These are phyloP conservation scores for Corythornis leucogaster DNA, from an alignment of 2,797 vertebrate genomes.

Conservation along the genomic window DNA sequence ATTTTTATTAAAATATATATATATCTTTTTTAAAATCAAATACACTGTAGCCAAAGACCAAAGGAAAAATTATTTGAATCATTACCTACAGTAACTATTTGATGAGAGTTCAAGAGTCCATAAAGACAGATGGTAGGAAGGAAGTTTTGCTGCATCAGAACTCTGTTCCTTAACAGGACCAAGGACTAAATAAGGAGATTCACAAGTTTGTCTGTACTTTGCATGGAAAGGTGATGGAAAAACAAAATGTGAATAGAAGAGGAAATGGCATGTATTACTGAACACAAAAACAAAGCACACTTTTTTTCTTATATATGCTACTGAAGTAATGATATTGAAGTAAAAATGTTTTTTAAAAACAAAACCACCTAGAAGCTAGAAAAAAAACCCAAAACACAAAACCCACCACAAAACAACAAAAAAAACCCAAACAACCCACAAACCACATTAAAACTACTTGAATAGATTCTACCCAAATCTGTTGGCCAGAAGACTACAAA, in stretches of 20 bases:
- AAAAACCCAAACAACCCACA: not conserved
- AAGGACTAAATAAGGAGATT: not conserved
- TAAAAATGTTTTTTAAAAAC: not conserved
- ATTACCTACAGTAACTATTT: not conserved
- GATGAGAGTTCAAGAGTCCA: not conserved
- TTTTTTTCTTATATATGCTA: not conserved
- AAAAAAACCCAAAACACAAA: not conserved
- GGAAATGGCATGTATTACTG: not conserved
- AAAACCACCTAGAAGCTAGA: not conserved
- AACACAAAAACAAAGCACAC: not conserved
- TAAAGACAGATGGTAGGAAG: not conserved
- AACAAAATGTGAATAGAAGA: not conserved
- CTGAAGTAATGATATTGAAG: not conserved
- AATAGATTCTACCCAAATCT: not conserved
- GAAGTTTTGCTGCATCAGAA: not conserved
- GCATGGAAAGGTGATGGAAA: not conserved
- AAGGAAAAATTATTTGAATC: not conserved
- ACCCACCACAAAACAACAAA: not conserved
- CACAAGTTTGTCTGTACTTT: not conserved
- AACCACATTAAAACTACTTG: not conserved
- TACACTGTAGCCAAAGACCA: not conserved
- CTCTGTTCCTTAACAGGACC: not conserved
- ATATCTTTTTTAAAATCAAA: not conserved
- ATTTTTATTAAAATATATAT: too few species aligned
- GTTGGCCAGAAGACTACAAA: not conserved